These are phyloP conservation scores for Protonemura montana DNA, from an alignment of 2,888 invertebrate species.

Conservation along the genomic window DNA sequence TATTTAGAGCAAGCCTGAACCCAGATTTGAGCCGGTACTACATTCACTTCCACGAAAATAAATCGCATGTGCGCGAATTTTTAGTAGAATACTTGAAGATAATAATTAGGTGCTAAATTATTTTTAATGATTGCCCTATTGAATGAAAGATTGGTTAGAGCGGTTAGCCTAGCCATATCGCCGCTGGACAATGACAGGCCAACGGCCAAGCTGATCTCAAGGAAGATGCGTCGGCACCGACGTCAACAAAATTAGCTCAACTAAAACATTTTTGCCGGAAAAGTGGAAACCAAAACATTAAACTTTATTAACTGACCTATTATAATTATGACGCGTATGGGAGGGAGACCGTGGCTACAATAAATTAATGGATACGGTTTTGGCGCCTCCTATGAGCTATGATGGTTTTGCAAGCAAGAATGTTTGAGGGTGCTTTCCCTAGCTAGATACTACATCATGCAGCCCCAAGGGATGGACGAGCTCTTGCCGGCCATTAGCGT, in stretches of 20 bases:
- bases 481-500: neutral
- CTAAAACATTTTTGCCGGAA: neutral
- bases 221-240: neutral
- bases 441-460: neutral
- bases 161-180: no score
- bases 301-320: neutral
- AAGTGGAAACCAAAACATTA: conserved; percentile 12
- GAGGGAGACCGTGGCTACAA: neutral
- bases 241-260: neutral
- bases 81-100: no score
- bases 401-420: neutral
- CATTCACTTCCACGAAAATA: no score
- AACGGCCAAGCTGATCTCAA: no score
- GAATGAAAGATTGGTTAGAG: no score
- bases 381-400: neutral
- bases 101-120: no score
- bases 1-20: no score
- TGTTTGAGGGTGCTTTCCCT: neutral
- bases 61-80: no score
- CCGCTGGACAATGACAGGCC: no score
- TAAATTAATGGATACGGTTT: neutral
- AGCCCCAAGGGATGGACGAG: neutral
- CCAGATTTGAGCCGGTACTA: no score
- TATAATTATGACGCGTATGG: neutral
- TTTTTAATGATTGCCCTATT: no score